Base-by-base conservation (phyloP, 2,888 invertebrate species). In the Lucinisca nassula region DNA sequence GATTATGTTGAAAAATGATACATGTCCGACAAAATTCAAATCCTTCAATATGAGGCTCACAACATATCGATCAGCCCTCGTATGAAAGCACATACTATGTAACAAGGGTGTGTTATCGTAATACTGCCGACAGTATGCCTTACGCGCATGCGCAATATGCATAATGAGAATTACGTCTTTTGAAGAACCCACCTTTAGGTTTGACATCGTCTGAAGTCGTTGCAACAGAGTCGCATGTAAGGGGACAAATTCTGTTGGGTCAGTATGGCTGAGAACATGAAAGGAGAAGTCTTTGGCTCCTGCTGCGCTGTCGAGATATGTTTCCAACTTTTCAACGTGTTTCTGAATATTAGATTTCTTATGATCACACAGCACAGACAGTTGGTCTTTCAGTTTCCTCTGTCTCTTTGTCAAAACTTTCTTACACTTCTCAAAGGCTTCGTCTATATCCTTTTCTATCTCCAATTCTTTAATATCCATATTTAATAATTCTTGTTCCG, bases 371-470 rank as follows among this genome's bases (percentile, higher is more conserved):
- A 87, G 27, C 17, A 78, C 40, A 30, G 91, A 76, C 0, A 92
- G 74, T 24, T 89, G 80, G 32, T 87, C 87, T 61, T 89, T 89
- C n/a, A 92, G 12, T 55, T 88, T 79, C 6, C 70, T 80, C 82
- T 90, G 84, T 17, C 92, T 82, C 45, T 82, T 79, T 6, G 79
- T 76, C 14, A 92, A 70, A 17, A 90, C 61, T 32, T 82, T 82
- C 55, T 84, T 84, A 84, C 88, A 92, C 35, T 45, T 77, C 6
- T 89, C 89, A 72, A 92, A 90, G 0, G 85, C 80, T 12, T 89
- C 89, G 35, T 92, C 91, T 38, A 92, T 89, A 72, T 92, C 92
- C 55, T 92, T 90, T 81, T 92, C 91, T n/a, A 92, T 84, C 83
- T 91, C 91, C 0, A 89, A 88, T 73, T 92, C 91, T 67, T 91